These are phyloP conservation scores for Latrodectus elegans DNA, from an alignment of 2,888 invertebrate species.

Conservation along the genomic window DNA sequence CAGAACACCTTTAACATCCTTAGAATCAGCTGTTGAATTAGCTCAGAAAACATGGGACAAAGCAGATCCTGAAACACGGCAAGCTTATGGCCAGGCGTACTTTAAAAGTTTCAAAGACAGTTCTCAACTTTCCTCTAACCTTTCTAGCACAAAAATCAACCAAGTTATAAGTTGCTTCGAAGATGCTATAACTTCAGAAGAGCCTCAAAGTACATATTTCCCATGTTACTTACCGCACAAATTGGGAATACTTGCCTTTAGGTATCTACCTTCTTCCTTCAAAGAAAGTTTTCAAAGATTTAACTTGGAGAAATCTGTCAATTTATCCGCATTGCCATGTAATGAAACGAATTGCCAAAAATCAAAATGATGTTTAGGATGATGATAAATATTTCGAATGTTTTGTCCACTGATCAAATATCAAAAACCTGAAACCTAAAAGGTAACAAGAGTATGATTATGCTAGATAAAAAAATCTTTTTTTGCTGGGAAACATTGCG, in stretches of 20 bases:
- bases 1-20: constrained; percentile 36
- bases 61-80: background rate
- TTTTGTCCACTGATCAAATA: too few species aligned
- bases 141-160: constrained; percentile 3
- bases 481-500: too few species aligned
- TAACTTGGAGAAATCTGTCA: constrained; percentile 4
- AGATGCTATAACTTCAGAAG: constrained; percentile 39
- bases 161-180: constrained; percentile 51
- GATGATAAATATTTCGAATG: too few species aligned
- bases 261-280: background rate
- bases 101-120: constrained; percentile 12
- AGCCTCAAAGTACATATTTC: constrained; percentile 33
- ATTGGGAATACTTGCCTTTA: constrained; percentile 24
- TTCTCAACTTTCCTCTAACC: background rate
- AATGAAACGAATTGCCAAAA: background rate
- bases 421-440: too few species aligned
- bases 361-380: background rate
- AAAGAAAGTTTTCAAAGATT: constrained; percentile 7
- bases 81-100: constrained; percentile 35
- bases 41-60: constrained; percentile 18
- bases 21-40: background rate
- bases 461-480: too few species aligned
- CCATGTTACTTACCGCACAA: constrained; percentile 37
- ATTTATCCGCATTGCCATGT: background rate
- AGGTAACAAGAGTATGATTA: too few species aligned